Base-by-base conservation (phyloP, 2,797 vertebrate genomes). In the Sebastes alutus region DNA sequence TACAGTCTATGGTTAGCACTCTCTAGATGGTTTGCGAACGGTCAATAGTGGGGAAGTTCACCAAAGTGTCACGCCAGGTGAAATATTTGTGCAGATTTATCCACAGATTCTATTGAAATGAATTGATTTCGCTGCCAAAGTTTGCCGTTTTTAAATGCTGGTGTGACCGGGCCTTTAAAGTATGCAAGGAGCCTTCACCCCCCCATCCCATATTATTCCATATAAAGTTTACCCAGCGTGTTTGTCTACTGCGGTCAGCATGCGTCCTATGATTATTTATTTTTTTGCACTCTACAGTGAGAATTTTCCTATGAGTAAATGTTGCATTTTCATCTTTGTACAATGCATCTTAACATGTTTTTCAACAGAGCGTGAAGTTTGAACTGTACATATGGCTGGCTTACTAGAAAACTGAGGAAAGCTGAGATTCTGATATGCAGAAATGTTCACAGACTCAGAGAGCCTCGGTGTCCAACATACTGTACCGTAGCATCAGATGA, bases 221-320 rank as follows among this genome's bases (percentile, higher is more conserved):
- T 81, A 81, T 42, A 88, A 87, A 85, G 78, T 86, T 84, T 10
- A 75, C 83, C 78, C 80, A 55, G 74, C 67, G 77, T 81, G 82
- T 87, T 65, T 56, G 77, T 91, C 93, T 93, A 90, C 88, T 93
- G 93, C 89, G 2, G 72, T 89, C 86, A 82, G 93, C 94, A 94
- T 95, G 93, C 92, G 87, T 92, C 86, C 82, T 92, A 88, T 52
- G 56, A 61, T 81, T 78, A 32, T 59, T 56, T 62, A n/a, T 63
- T 42, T 29, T 77, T 66, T 81, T 30, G 54, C n/a, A 71, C 78
- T 88, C 83, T 90, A 92, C 80, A 88, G 72, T 87, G 73, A 86
- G 79, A 85, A 80, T 79, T 74, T 70, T 68, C 71, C 74, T 85
- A 63, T 42, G 60, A 88, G 81, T 91, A 82, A 85, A 88, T 84